Conservation (phyloP, 1,140 invertebrate species). For the Orius laevigatus region DNA sequence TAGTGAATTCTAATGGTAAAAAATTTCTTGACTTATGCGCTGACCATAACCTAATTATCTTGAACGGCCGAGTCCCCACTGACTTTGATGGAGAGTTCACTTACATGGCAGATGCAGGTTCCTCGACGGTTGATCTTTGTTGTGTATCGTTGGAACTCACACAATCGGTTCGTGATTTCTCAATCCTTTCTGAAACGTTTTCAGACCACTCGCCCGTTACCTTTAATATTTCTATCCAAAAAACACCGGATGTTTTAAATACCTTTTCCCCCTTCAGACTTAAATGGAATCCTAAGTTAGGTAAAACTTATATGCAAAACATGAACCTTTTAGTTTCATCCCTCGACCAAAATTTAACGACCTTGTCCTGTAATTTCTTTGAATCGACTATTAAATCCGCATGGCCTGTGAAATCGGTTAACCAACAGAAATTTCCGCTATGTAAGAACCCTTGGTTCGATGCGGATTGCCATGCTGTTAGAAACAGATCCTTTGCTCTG, state of each 20-base stretch:
- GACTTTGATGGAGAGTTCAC: constrained; percentile 1
- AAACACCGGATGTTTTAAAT: neutral
- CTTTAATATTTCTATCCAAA: neutral
- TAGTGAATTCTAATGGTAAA: neutral
- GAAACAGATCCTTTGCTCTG: too few species aligned
- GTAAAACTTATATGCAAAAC: neutral
- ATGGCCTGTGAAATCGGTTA: too few species aligned
- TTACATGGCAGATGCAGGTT: constrained; percentile 8
- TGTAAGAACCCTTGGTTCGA: too few species aligned
- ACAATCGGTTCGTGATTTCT: too few species aligned
- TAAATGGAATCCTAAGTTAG: neutral
- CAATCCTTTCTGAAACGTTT: neutral
- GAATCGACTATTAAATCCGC: neutral
- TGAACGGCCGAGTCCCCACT: too few species aligned
- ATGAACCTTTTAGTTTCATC: too few species aligned
- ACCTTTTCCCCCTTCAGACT: neutral
- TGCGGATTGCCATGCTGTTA: too few species aligned
- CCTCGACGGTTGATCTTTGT: neutral
- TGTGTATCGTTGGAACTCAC: neutral
- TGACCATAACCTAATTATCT: neutral
- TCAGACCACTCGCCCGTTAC: neutral
- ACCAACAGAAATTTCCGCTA: too few species aligned
- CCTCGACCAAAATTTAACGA: neutral
- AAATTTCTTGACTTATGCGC: neutral
- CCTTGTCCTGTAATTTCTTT: neutral